Evolutionary conservation across 2,888 invertebrate species (phyloP), one percentile per base, ranked within the genome.

Genomic region (Chymomyza amoena): DNA sequence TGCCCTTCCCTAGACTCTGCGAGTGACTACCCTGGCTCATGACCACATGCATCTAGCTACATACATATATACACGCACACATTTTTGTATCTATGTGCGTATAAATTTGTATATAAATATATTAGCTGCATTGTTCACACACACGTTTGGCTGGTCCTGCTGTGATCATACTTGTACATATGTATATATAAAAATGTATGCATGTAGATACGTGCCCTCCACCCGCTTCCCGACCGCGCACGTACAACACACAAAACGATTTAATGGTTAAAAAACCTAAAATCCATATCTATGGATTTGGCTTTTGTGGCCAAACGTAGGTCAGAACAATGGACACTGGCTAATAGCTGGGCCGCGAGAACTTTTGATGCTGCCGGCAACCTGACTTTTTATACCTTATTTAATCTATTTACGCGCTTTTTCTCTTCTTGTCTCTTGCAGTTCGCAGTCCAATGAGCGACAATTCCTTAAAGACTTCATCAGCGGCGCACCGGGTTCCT

Each of bases 381-480:
- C 39, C 39, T 45, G 39, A 45, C 39, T 13, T 45, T 32, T n/a
- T 51, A 50, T 1, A 25, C 20, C 0, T 13, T 18, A 16, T 20
- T 51, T 62, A 20, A 51, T n/a, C 28, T 50, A 50, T 13, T n/a
- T 54, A n/a, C 13, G 7, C 7, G 18, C 64, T 32, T 73, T 25
- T 39, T n/a, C 45, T 64, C 18, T 60, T 16, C 32, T 64, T 60
- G 61, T 60, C 65, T 4, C 39, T 93, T 93, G 79, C 90, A 96
- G 96, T 85, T 95, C 94, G 78, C 95, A 96, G 89, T 97, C 97
- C 32, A 97, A 97, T 90, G 98, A 98, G 91, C 94, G 97, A 6
- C 95, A 97, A 76, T 99, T 99, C 91, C 94, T 99, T 65, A 95
- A 96, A 70, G 98, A 99, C 90, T 97, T 99, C 90, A 97, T 99